A percentile compares a stretch with the other conserved stretches of the same genome.
phyloP scores from a whole-genome alignment of 2,888 invertebrate genomes.

The Cephalotes varians region DNA sequence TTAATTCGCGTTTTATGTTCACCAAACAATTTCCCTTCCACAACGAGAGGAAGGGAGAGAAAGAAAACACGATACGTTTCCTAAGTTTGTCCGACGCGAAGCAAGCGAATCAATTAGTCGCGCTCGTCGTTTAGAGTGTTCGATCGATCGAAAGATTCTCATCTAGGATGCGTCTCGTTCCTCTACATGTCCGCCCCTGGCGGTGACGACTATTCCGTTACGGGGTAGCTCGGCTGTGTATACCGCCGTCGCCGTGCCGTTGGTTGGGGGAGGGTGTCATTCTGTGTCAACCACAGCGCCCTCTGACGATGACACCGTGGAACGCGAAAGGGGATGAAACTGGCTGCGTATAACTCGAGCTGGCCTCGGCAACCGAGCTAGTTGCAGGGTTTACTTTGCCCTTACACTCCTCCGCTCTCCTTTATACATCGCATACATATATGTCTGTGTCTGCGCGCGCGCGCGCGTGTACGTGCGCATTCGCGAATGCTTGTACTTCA shows the following conservation, averaged over 20 bases:
- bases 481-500: slow-evolving; percentile 26
- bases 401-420: slow-evolving; percentile 63
- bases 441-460: slow-evolving; percentile 50
- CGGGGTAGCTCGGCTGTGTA: slow-evolving; percentile 57
- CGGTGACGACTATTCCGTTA: slow-evolving; percentile 71
- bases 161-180: slow-evolving; percentile 51
- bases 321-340: slow-evolving; percentile 85
- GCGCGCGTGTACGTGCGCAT: slow-evolving; percentile 15
- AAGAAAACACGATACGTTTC: slow-evolving; percentile 14
- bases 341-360: slow-evolving; percentile 79
- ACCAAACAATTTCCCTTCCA: not conserved
- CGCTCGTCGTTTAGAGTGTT: slow-evolving; percentile 42
- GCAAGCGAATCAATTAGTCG: slow-evolving; percentile 51
- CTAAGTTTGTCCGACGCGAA: slow-evolving; percentile 12
- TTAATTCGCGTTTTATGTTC: slow-evolving; percentile 7
- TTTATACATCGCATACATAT: slow-evolving; percentile 46
- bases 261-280: slow-evolving; percentile 80
- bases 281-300: slow-evolving; percentile 85
- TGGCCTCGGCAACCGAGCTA: slow-evolving; percentile 76
- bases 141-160: slow-evolving; percentile 56
- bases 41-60: not conserved
- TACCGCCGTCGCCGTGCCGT: slow-evolving; percentile 55
- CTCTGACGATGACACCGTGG: slow-evolving; percentile 85
- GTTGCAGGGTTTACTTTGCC: slow-evolving; percentile 76
- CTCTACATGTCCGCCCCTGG: slow-evolving; percentile 67